These are phyloP conservation scores for Arge pagana DNA, from an alignment of 2,888 invertebrate genomes.

Conservation along the genomic window DNA sequence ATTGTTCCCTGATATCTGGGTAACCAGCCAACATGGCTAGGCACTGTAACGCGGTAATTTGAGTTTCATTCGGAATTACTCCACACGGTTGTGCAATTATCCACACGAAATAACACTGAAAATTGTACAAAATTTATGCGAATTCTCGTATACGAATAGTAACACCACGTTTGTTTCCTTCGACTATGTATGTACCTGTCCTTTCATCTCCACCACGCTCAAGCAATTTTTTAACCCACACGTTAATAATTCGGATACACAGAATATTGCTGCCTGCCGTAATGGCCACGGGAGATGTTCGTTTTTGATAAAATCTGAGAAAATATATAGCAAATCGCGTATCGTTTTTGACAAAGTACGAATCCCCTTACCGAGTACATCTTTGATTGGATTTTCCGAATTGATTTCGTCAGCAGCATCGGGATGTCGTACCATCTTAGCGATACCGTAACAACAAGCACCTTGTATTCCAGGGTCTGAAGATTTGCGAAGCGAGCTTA, in stretches of 20 bases:
- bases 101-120: constrained; percentile 32
- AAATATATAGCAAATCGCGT: neutral
- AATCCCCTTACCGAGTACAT: constrained; percentile 31
- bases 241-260: constrained; percentile 39
- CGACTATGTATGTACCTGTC: constrained; percentile 30
- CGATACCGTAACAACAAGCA: constrained; percentile 39
- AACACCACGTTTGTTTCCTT: neutral
- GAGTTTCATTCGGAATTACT: constrained; percentile 34
- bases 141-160: neutral
- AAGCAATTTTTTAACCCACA: constrained; percentile 36
- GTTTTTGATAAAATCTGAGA: constrained; percentile 38
- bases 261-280: constrained; percentile 40
- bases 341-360: constrained; percentile 8
- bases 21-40: constrained; percentile 35
- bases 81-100: constrained; percentile 33
- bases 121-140: neutral
- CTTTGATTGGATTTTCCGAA: constrained; percentile 29
- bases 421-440: constrained; percentile 39
- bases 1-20: constrained; percentile 26
- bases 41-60: constrained; percentile 33
- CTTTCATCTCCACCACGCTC: constrained; percentile 34
- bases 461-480: constrained; percentile 31
- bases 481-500: constrained; percentile 29
- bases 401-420: constrained; percentile 41
- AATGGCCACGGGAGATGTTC: constrained; percentile 35